These are phyloP conservation scores for Rhynchonema sp. DNA, from an alignment of 2,888 invertebrate genomes.

Conservation along the genomic window DNA sequence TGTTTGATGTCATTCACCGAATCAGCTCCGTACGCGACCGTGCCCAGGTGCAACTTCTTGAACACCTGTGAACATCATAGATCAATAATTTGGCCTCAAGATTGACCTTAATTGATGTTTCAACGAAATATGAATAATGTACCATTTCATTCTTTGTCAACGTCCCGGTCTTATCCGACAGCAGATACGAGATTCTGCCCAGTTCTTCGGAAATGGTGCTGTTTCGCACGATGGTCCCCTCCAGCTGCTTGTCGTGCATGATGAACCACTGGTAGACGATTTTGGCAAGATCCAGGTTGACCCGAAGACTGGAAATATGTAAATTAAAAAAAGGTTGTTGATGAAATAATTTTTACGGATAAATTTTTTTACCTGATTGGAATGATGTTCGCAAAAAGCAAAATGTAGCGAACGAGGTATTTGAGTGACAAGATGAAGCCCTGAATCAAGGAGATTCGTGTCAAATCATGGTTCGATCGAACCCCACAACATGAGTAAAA, in stretches of 20 bases:
- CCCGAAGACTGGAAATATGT: constrained; percentile 50
- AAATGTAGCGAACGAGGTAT: constrained; percentile 79
- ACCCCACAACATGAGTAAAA: no score
- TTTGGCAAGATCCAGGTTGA: constrained; percentile 94
- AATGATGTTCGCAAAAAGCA: constrained; percentile 91
- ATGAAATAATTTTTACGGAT: neutral
- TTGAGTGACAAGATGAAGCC: constrained; percentile 88
- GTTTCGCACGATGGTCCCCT: constrained; percentile 77
- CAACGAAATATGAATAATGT: neutral
- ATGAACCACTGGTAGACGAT: constrained; percentile 88
- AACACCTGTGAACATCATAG: constrained; percentile 39
- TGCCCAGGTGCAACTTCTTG: constrained; percentile 79
- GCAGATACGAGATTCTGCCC: constrained; percentile 73
- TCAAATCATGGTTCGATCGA: no score
- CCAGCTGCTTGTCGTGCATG: constrained; percentile 68
- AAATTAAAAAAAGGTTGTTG: neutral
- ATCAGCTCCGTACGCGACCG: constrained; percentile 66
- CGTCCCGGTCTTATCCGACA: constrained; percentile 92
- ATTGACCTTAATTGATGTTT: neutral
- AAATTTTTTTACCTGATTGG: constrained; percentile 52
- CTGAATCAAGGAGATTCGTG: no score
- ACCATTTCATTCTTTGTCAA: constrained; percentile 92
- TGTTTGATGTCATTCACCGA: constrained; percentile 52
- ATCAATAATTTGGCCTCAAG: neutral
- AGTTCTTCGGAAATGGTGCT: constrained; percentile 94